phyloP scores from a whole-genome alignment of 2,797 vertebrate species.

The Streptopelia turtur region DNA sequence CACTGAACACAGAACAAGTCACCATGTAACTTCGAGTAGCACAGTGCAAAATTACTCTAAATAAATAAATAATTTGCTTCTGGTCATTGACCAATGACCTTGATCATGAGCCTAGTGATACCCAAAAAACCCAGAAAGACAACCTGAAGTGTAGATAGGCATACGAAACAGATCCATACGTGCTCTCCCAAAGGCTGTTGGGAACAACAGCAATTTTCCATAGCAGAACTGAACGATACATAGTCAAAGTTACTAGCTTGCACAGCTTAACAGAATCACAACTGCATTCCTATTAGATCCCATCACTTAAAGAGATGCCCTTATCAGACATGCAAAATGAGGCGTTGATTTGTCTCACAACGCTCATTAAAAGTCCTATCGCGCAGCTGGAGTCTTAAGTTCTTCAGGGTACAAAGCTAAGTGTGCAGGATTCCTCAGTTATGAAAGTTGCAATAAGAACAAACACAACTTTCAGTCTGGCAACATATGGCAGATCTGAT shows the following conservation, averaged over 20 bases:
- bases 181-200: not conserved
- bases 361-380: not conserved
- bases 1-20: not conserved
- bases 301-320: not conserved
- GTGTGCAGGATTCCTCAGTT: not conserved
- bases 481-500: constrained; percentile 62
- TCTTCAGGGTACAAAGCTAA: not conserved
- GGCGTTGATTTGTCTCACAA: not conserved
- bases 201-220: not conserved
- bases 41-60: not conserved
- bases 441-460: constrained; percentile 10
- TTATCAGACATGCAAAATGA: not conserved
- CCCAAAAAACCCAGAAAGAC: fast-evolving
- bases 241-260: not conserved
- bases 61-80: not conserved
- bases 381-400: not conserved
- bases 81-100: not conserved
- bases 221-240: not conserved
- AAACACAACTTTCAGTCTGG: constrained; percentile 48
- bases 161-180: not conserved
- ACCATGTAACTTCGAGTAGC: not conserved
- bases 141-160: not conserved
- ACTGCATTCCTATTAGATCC: not conserved
- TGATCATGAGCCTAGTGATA: not conserved
- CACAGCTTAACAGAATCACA: not conserved